Evolutionary conservation across 1,140 invertebrate genomes (phyloP).

Genomic region (Rhizoglyphus robini): DNA sequence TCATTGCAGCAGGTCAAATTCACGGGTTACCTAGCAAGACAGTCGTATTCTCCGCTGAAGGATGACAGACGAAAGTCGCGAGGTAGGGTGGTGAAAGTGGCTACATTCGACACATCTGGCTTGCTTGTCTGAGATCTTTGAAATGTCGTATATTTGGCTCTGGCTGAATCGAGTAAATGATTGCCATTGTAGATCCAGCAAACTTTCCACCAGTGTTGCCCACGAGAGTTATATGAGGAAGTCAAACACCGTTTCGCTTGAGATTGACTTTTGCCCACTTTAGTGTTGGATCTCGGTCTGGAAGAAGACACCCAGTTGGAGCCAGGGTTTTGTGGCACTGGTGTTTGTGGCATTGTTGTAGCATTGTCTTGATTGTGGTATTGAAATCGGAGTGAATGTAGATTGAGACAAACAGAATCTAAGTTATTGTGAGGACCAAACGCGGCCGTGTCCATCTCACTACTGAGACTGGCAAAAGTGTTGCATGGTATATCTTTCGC

Average conservation of each 20-base stretch:
- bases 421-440: not conserved
- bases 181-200: conserved; percentile 13
- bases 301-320: not conserved
- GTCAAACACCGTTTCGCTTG: not conserved
- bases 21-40: too few relatives aligned
- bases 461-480: not conserved
- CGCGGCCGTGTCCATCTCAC: not conserved
- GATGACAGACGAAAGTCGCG: not conserved
- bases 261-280: not conserved
- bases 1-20: too few relatives aligned
- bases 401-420: not conserved
- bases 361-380: not conserved
- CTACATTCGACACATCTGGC: not conserved
- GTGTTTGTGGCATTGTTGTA: not conserved
- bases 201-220: conserved; percentile 18
- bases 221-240: not conserved
- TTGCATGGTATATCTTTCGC: not conserved
- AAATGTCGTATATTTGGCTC: not conserved
- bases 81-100: not conserved
- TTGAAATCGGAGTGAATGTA: not conserved
- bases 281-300: too few relatives aligned
- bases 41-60: too few relatives aligned
- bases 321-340: not conserved
- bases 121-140: not conserved
- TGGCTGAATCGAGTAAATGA: not conserved